Conservation (phyloP, 2,888 invertebrate species). For the Limenitis camilla region DNA sequence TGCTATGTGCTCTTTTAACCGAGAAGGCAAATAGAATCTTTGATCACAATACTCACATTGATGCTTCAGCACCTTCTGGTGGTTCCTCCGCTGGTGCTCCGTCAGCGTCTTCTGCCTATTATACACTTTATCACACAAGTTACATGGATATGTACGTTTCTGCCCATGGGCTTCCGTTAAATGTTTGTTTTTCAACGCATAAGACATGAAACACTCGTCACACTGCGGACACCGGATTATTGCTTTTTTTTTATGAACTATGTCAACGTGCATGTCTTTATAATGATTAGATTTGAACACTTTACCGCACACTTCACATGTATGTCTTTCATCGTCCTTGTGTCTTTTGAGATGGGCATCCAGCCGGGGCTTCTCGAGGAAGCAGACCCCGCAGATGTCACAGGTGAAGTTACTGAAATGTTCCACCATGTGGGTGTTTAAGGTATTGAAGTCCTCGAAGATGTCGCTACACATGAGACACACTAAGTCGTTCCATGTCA, state of each 20-base stretch:
- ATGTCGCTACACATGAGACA: slow-evolving; percentile 63
- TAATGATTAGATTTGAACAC: slow-evolving; percentile 64
- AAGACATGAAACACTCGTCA: slow-evolving; percentile 66
- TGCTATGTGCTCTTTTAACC: slow-evolving; percentile 68
- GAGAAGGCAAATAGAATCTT: slow-evolving; percentile 62
- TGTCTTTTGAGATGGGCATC: slow-evolving; percentile 65
- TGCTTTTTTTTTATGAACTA: slow-evolving; percentile 62
- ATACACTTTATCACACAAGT: slow-evolving; percentile 64
- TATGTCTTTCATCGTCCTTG: slow-evolving; percentile 66
- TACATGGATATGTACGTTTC: slow-evolving; percentile 59
- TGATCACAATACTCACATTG: slow-evolving; percentile 73
- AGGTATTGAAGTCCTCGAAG: slow-evolving; percentile 58
- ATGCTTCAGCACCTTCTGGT: slow-evolving; percentile 64
- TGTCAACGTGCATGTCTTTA: slow-evolving; percentile 65
- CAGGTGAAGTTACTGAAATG: slow-evolving; percentile 65
- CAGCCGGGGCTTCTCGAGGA: slow-evolving; percentile 62
- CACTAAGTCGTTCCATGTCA: slow-evolving; percentile 61
- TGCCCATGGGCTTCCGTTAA: slow-evolving; percentile 62
- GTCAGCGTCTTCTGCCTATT: slow-evolving; percentile 61
- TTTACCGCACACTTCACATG: slow-evolving; percentile 69
- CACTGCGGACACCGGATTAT: slow-evolving; percentile 60
- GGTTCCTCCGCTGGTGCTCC: slow-evolving; percentile 60
- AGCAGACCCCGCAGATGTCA: slow-evolving; percentile 63
- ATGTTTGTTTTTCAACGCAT: slow-evolving; percentile 60
- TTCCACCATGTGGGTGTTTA: slow-evolving; percentile 64